Percentiles rank a stretch among this genome's conserved stretches.
phyloP scores from a whole-genome alignment of 2,113 vertebrate genomes.

The Telmatochromis sp. region DNA sequence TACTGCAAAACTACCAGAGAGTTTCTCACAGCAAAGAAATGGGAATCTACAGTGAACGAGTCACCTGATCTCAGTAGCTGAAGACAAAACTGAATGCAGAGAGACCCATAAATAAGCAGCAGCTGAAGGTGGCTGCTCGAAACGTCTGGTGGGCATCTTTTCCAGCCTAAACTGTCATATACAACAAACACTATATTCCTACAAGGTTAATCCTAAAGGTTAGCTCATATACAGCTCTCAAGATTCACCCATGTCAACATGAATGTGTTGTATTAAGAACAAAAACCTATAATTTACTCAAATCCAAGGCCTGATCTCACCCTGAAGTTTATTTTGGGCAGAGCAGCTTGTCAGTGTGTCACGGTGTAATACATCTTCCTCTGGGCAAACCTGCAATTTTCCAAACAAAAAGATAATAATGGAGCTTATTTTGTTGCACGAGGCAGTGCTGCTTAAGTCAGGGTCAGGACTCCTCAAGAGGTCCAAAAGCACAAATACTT shows the following conservation, averaged over 20 bases:
- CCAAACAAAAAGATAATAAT: not conserved
- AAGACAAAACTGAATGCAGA: not conserved
- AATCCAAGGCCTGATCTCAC: not conserved
- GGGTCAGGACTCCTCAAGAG: not conserved
- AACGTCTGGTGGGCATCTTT: not conserved
- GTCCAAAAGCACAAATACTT: not conserved
- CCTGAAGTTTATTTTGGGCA: not conserved
- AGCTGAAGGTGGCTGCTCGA: not conserved
- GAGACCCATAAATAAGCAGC: not conserved
- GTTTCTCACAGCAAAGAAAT: not conserved
- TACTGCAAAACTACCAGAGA: not conserved
- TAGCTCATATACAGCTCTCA: not conserved
- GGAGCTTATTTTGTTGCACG: not conserved
- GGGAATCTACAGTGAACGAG: rapidly evolving
- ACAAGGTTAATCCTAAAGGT: not conserved
- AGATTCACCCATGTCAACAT: not conserved
- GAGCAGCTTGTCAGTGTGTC: not conserved
- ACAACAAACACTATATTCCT: not conserved
- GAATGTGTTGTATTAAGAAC: not conserved
- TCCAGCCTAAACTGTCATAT: not conserved
- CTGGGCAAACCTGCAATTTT: not conserved
- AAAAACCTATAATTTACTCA: not conserved
- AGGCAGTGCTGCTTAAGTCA: not conserved
- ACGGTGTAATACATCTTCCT: not conserved
- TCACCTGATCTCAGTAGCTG: not conserved